These are phyloP conservation scores for Philypnodon macrostomus DNA, from an alignment of 2,797 vertebrate genomes.

Conservation along the genomic window DNA sequence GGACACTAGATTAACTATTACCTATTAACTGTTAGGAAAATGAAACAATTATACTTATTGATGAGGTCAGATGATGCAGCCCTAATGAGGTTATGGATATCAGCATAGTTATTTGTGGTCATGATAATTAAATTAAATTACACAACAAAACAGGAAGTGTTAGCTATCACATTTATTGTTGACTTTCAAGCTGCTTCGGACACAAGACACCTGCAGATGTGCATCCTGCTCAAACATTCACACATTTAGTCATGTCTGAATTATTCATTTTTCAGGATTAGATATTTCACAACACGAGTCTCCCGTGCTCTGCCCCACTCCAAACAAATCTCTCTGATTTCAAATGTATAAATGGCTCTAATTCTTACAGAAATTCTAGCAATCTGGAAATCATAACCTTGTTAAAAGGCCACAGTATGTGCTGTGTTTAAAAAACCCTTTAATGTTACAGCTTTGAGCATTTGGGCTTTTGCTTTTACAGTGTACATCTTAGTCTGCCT, in stretches of 20 bases:
- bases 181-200: constrained; percentile 37
- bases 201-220: constrained; percentile 54
- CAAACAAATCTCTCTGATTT: constrained; percentile 36
- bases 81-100: background rate
- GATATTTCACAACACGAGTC: constrained; percentile 40
- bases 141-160: constrained; percentile 34
- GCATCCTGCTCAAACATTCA: constrained; percentile 51
- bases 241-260: constrained; percentile 56
- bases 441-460: constrained; percentile 50
- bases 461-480: constrained; percentile 42
- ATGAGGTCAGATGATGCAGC: too few species aligned
- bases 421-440: constrained; percentile 12
- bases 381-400: constrained; percentile 49
- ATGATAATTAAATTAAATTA: constrained; percentile 8
- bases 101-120: background rate
- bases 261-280: constrained; percentile 57
- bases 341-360: constrained; percentile 24
- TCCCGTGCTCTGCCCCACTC: constrained; percentile 40
- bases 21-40: too few species aligned
- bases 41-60: too few species aligned
- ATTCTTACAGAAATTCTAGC: constrained; percentile 19
- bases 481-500: constrained; percentile 28
- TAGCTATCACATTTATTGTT: constrained; percentile 26
- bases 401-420: constrained; percentile 13
- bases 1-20: too few species aligned